Evolutionary conservation across 2,888 invertebrate genomes (phyloP).

Genomic region (Leptothorax acervorum): DNA sequence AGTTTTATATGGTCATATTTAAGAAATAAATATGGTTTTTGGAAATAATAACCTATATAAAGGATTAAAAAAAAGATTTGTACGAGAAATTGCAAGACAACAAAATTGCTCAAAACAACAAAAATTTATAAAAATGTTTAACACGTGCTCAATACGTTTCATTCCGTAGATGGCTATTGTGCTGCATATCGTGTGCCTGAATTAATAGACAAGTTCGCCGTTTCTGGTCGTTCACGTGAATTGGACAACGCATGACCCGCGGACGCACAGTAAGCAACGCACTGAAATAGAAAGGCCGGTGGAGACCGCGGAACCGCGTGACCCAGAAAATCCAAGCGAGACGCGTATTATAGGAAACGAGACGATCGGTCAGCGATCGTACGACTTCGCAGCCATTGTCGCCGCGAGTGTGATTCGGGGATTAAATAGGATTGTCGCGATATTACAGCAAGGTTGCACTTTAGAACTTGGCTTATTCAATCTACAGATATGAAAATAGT

Average conservation of each 20-base stretch:
- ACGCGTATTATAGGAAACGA: constrained; percentile 65
- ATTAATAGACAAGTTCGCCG: background rate
- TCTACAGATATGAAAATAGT: background rate
- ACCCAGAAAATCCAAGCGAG: constrained; percentile 76
- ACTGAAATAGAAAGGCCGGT: constrained; percentile 68
- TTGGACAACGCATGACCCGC: constrained; percentile 50
- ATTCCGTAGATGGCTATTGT: no score
- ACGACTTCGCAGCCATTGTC: constrained; percentile 73
- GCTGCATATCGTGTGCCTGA: no score
- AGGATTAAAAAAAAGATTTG: background rate
- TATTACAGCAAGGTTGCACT: constrained; percentile 10
- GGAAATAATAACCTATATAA: background rate
- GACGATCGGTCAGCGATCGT: constrained; percentile 64
- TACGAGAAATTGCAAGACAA: background rate
- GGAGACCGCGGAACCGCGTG: constrained; percentile 63
- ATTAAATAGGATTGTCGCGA: constrained; percentile 67
- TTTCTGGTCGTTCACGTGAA: constrained; percentile 22
- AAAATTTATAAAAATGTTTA: background rate
- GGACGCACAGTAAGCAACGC: constrained; percentile 40
- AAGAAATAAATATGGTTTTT: background rate
- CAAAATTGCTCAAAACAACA: background rate
- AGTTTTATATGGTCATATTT: background rate
- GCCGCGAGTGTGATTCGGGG: constrained; percentile 72
- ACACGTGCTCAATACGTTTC: background rate
- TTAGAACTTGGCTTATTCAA: background rate